Conservation (phyloP, 2,113 vertebrate genomes). For the Pygoscelis adeliae region DNA sequence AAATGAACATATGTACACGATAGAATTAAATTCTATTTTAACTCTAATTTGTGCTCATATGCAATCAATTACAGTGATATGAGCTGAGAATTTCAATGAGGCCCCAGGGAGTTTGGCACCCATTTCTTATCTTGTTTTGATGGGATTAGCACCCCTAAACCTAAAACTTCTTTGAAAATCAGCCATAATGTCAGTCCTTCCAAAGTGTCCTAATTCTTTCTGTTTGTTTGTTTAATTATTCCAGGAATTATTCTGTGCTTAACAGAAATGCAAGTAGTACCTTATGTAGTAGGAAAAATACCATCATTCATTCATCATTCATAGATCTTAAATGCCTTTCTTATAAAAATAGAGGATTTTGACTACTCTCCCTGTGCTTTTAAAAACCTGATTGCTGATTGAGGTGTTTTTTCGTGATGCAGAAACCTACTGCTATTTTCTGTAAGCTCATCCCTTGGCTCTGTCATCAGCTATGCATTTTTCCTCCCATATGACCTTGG, state of each 20-base stretch:
- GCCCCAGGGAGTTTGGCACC: background rate
- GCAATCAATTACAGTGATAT: slow-evolving; percentile 25
- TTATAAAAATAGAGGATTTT: background rate
- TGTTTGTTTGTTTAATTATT: background rate
- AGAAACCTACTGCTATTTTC: background rate
- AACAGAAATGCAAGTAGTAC: background rate
- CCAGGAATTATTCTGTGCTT: background rate
- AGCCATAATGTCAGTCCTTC: background rate
- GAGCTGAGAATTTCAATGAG: slow-evolving; percentile 42
- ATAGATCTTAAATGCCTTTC: background rate
- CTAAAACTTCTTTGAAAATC: slow-evolving; percentile 13
- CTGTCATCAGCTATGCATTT: background rate
- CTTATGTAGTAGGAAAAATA: background rate
- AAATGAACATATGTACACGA: background rate
- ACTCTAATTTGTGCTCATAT: slow-evolving; percentile 11
- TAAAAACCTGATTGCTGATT: background rate
- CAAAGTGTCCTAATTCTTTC: background rate
- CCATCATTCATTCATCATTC: background rate
- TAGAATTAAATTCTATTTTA: slow-evolving; percentile 33
- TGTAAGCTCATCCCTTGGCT: background rate
- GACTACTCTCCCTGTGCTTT: background rate
- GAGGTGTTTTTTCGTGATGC: background rate
- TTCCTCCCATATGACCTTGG: background rate
- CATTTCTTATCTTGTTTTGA: slow-evolving; percentile 26
- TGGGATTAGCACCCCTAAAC: background rate